Conservation (phyloP, 2,797 vertebrate species). For the Halcyon leucocephala region DNA sequence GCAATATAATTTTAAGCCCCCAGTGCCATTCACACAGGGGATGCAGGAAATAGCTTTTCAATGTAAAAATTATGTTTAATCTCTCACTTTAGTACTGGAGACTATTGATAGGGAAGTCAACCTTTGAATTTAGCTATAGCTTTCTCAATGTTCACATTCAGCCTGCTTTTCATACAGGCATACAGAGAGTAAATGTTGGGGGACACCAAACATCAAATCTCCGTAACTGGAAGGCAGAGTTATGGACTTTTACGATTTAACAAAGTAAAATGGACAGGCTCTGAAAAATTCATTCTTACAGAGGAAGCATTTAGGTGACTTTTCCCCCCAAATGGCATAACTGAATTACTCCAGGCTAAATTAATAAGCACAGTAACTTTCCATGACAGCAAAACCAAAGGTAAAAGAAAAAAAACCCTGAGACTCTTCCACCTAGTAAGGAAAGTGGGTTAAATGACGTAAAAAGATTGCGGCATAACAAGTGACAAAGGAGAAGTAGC, state of each 20-base stretch:
- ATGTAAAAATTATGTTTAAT: neutral
- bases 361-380: neutral
- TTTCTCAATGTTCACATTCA: neutral
- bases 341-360: neutral
- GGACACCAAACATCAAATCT: neutral
- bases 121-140: neutral
- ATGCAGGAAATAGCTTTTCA: neutral
- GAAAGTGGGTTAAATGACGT: neutral
- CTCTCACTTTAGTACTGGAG: neutral
- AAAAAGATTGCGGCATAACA: neutral
- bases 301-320: neutral
- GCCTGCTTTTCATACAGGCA: neutral
- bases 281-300: neutral
- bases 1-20: neutral
- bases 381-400: neutral
- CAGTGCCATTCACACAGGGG: neutral
- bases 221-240: neutral
- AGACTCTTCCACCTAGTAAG: neutral
- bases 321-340: neutral
- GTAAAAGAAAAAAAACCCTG: neutral
- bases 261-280: neutral
- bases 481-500: neutral
- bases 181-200: neutral
- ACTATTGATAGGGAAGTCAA: neutral
- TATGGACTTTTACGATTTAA: neutral